These are phyloP conservation scores for Anthopleura sola DNA, from an alignment of 64 coral and sea anemone genomes.

Conservation along the genomic window DNA sequence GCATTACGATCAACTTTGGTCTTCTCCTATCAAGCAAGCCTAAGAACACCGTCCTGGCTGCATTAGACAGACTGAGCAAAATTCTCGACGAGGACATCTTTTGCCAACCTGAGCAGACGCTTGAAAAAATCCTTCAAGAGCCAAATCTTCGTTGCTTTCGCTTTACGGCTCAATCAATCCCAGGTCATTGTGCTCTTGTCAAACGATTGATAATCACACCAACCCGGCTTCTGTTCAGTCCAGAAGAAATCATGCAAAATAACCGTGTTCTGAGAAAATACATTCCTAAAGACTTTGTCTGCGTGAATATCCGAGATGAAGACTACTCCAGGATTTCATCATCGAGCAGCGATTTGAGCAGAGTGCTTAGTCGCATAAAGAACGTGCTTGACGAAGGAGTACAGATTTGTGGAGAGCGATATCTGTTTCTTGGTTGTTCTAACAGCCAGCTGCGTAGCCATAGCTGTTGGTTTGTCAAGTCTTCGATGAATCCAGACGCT, in stretches of 20 bases:
- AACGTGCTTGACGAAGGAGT: slow-evolving; percentile 56
- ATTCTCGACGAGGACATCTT: slow-evolving; percentile 65
- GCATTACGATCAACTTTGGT: slow-evolving; percentile 39
- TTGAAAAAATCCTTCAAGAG: slow-evolving; percentile 52
- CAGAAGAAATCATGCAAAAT: slow-evolving; percentile 89
- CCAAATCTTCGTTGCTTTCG: slow-evolving; percentile 34
- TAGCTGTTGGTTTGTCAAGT: slow-evolving; percentile 87
- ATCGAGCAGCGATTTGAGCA: slow-evolving; percentile 41
- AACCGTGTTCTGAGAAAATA: slow-evolving; percentile 86
- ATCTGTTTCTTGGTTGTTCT: slow-evolving; percentile 83
- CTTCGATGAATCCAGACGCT: slow-evolving; percentile 31
- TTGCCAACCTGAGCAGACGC: slow-evolving; percentile 56
- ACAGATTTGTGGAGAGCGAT: slow-evolving; percentile 43
- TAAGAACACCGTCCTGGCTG: slow-evolving; percentile 41
- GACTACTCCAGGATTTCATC: slow-evolving; percentile 85
- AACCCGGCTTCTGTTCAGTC: slow-evolving; percentile 64
- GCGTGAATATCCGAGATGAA: slow-evolving; percentile 93
- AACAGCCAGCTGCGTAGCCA: slow-evolving; percentile 95
- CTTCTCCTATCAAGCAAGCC: slow-evolving; percentile 41
- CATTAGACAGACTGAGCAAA: slow-evolving; percentile 45
- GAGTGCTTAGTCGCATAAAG: slow-evolving; percentile 43
- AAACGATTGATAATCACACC: slow-evolving; percentile 91
- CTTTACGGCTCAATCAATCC: slow-evolving; percentile 46
- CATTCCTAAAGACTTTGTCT: slow-evolving; percentile 71
- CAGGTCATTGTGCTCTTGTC: slow-evolving; percentile 76